Conservation (phyloP, 2,888 invertebrate species). For the Drosophila barbarae region DNA sequence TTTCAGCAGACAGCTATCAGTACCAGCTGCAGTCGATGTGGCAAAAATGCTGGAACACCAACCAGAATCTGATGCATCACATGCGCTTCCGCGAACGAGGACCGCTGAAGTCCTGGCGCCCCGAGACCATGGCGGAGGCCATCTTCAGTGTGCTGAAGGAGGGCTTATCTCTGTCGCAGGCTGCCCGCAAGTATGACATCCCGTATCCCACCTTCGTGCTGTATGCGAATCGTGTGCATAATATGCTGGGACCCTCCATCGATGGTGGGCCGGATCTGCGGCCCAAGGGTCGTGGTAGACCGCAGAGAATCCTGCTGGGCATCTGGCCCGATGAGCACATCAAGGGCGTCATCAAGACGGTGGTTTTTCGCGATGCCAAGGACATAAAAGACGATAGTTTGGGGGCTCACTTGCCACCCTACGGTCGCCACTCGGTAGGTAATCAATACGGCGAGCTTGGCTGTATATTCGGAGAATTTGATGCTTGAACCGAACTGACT, state of each 20-base stretch:
- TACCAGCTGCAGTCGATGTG: slow-evolving; percentile 96
- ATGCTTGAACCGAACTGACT: slow-evolving; percentile 41
- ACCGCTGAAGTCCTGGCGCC: slow-evolving; percentile 94
- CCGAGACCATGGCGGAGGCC: slow-evolving; percentile 96
- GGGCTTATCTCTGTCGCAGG: slow-evolving; percentile 92
- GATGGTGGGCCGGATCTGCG: slow-evolving; percentile 94
- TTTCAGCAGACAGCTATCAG: slow-evolving; percentile 91
- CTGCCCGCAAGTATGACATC: slow-evolving; percentile 95
- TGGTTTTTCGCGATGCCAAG: slow-evolving; percentile 93
- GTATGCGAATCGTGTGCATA: slow-evolving; percentile 95
- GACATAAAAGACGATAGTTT: slow-evolving; percentile 86
- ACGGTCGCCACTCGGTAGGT: slow-evolving; percentile 84
- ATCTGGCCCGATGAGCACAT: slow-evolving; percentile 97
- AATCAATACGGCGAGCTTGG: slow-evolving; percentile 30
- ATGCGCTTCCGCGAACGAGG: slow-evolving; percentile 94
- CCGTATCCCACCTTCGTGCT: slow-evolving; percentile 96
- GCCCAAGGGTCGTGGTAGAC: slow-evolving; percentile 94
- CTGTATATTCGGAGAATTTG: neutral
- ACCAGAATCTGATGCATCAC: slow-evolving; percentile 94
- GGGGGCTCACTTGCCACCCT: slow-evolving; percentile 80
- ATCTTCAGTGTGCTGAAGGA: slow-evolving; percentile 95
- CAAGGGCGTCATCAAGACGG: slow-evolving; percentile 93
- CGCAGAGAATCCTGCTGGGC: slow-evolving; percentile 93
- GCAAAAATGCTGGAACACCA: slow-evolving; percentile 97
- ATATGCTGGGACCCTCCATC: slow-evolving; percentile 95